Evolutionary conservation across 2,888 invertebrate genomes (phyloP).

Genomic region (Cremastinae sp.): DNA sequence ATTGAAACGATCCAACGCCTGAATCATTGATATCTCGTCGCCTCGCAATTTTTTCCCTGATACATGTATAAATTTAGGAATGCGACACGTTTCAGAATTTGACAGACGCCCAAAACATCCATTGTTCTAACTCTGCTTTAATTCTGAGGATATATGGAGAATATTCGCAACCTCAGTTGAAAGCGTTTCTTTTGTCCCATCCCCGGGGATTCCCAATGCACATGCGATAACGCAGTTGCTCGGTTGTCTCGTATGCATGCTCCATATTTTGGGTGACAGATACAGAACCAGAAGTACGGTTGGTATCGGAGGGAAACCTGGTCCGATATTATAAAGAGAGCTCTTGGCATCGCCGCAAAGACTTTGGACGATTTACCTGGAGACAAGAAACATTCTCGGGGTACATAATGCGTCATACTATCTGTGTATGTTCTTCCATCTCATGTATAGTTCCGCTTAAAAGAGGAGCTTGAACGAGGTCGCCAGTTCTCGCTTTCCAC

Average conservation of each 20-base stretch:
- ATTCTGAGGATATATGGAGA: slow-evolving; percentile 8
- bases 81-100: no score
- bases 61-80: no score
- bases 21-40: no score
- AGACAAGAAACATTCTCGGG: slow-evolving; percentile 18
- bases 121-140: no score
- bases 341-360: slow-evolving; percentile 39
- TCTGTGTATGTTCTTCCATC: slow-evolving; percentile 15
- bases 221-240: slow-evolving; percentile 19
- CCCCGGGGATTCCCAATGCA: slow-evolving; percentile 14
- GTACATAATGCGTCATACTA: slow-evolving; percentile 1
- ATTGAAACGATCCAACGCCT: no score
- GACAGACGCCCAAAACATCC: no score
- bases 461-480: slow-evolving; percentile 42
- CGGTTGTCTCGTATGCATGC: slow-evolving; percentile 28
- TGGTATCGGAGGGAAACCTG: slow-evolving; percentile 51
- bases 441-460: slow-evolving; percentile 25
- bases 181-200: slow-evolving; percentile 42
- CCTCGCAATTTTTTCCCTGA: no score
- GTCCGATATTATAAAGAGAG: slow-evolving; percentile 43
- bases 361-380: slow-evolving; percentile 37
- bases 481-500: slow-evolving; percentile 33
- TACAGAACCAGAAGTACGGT: background rate
- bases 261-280: background rate
- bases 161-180: slow-evolving; percentile 18